Evolutionary conservation across 2,888 invertebrate genomes (phyloP).

Genomic region (Yponomeuta malinellus): DNA sequence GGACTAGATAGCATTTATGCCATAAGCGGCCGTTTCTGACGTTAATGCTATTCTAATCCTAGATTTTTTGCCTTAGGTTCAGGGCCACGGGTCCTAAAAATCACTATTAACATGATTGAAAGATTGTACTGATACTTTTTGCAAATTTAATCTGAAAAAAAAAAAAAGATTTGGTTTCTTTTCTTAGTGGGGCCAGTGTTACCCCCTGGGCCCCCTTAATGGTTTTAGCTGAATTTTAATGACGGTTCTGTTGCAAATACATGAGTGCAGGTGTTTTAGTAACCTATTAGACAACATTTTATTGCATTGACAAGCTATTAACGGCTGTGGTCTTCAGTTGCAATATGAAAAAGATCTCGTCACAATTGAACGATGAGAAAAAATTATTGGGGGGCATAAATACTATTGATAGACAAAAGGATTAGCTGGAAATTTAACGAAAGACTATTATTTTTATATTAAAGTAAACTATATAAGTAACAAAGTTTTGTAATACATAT

Average conservation of each 20-base stretch:
- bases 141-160: too few relatives aligned
- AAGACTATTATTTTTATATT: slow-evolving; percentile 16
- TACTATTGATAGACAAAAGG: not conserved
- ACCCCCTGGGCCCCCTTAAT: too few relatives aligned
- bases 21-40: too few relatives aligned
- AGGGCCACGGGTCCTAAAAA: too few relatives aligned
- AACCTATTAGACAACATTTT: not conserved
- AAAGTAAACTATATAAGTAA: not conserved
- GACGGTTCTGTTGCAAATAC: not conserved
- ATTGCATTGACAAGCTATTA: not conserved
- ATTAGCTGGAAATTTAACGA: slow-evolving; percentile 1
- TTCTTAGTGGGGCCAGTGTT: too few relatives aligned
- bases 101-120: too few relatives aligned
- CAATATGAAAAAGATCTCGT: not conserved
- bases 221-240: too few relatives aligned
- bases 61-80: too few relatives aligned
- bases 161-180: too few relatives aligned
- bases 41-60: too few relatives aligned
- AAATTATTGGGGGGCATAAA: not conserved
- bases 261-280: not conserved
- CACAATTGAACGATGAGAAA: not conserved
- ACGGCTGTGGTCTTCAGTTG: not conserved
- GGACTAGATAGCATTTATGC: too few relatives aligned
- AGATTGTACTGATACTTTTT: too few relatives aligned
- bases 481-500: not conserved